phyloP scores from a whole-genome alignment of 1,140 invertebrate species.

The Drosophila lini region DNA sequence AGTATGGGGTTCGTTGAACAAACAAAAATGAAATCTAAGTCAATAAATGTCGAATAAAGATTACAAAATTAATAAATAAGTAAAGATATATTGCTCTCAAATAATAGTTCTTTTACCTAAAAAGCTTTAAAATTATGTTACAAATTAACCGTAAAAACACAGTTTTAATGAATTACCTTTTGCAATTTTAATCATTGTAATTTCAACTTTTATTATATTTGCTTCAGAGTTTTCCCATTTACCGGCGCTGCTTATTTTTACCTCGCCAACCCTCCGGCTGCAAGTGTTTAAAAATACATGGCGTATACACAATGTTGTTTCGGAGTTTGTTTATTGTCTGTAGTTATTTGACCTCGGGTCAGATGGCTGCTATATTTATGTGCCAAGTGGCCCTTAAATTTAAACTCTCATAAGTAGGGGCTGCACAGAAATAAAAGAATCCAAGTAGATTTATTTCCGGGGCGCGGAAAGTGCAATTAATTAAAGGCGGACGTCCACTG shows the following conservation, averaged over 20 bases:
- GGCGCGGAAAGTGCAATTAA: conserved; percentile 41
- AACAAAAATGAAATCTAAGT: conserved; percentile 17
- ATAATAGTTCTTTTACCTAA: neutral
- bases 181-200: conserved; percentile 26
- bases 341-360: conserved; percentile 28
- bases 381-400: conserved; percentile 22
- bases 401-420: conserved; percentile 40
- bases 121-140: neutral
- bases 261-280: neutral
- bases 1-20: neutral
- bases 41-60: neutral
- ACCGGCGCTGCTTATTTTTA: conserved; percentile 3
- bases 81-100: neutral
- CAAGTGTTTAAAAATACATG: conserved; percentile 29
- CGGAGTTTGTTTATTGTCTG: conserved; percentile 27
- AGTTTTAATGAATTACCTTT: neutral
- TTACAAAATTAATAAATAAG: neutral
- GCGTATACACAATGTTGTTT: conserved; percentile 41
- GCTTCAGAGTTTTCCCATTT: conserved; percentile 7
- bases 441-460: conserved; percentile 7
- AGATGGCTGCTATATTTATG: conserved; percentile 5
- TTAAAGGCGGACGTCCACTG: conserved; percentile 22
- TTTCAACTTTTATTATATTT: conserved; percentile 24
- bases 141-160: conserved; percentile 6
- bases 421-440: neutral